Evolutionary conservation across 2,113 vertebrate species (phyloP).

Genomic region (Isurus oxyrinchus): DNA sequence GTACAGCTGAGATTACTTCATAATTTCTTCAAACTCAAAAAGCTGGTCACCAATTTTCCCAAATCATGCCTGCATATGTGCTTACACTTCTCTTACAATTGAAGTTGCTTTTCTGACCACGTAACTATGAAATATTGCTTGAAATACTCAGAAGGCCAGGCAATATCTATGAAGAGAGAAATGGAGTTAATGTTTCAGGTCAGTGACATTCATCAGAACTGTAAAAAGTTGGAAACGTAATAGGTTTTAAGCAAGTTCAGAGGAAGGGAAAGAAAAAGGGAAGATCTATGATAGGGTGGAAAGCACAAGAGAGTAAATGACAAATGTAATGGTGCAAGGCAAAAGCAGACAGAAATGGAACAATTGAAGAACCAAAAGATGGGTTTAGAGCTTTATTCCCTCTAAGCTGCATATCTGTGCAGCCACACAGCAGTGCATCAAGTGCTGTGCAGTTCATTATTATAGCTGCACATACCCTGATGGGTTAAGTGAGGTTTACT

Average conservation of each 20-base stretch:
- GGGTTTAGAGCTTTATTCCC: not conserved
- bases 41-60: not conserved
- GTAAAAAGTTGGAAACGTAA: not conserved
- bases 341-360: not conserved
- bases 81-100: not conserved
- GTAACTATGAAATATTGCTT: not conserved
- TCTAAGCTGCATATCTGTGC: too few relatives aligned
- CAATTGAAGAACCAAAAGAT: not conserved
- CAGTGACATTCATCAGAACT: not conserved
- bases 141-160: not conserved
- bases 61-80: not conserved
- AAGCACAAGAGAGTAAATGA: too few relatives aligned
- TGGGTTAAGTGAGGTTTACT: not conserved
- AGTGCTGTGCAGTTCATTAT: too few relatives aligned
- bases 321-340: not conserved
- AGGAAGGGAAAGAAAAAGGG: not conserved
- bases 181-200: not conserved
- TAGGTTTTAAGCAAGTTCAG: not conserved
- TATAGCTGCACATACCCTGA: not conserved
- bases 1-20: not conserved
- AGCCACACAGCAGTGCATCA: not conserved
- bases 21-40: not conserved
- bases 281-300: not conserved
- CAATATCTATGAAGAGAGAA: not conserved
- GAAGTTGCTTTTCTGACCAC: not conserved